A percentile compares a stretch with the other conserved stretches of the same genome.
These are phyloP conservation scores for Rhynchonycteris naso DNA, from an alignment of 2,797 vertebrate genomes.

Conservation along the genomic window DNA sequence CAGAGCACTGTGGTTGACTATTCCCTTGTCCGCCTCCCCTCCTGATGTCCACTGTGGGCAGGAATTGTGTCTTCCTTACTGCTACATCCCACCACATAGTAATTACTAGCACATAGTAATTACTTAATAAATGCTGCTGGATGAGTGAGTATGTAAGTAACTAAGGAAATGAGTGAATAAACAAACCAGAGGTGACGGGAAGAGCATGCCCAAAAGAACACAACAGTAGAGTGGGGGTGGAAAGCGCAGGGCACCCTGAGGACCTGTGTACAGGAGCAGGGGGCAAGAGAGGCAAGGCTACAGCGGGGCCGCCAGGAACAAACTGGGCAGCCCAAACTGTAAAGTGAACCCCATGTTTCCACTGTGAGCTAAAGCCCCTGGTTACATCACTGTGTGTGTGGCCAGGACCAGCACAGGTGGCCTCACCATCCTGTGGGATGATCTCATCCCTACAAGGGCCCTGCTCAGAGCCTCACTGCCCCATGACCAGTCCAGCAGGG, in stretches of 20 bases:
- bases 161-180: not conserved
- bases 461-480: constrained; percentile 40
- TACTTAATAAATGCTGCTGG: not conserved
- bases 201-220: not conserved
- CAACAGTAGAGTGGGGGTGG: not conserved
- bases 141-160: not conserved
- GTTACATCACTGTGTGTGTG: constrained; percentile 84
- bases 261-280: not conserved
- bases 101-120: not conserved
- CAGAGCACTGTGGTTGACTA: fast-evolving
- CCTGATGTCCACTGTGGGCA: not conserved
- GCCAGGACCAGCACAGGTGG: constrained; percentile 81
- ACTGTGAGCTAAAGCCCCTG: constrained; percentile 81
- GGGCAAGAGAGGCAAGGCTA: not conserved
- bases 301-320: not conserved
- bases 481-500: constrained; percentile 9
- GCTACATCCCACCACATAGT: not conserved
- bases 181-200: not conserved
- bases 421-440: constrained; percentile 81
- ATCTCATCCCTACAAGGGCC: constrained; percentile 82
- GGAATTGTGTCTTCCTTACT: not conserved
- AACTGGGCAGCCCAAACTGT: constrained; percentile 67
- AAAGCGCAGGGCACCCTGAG: not conserved
- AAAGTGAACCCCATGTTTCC: constrained; percentile 86
- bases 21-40: not conserved